Evolutionary conservation across 2,797 vertebrate genomes (phyloP).

Genomic region (Platyrinchus mystaceus): DNA sequence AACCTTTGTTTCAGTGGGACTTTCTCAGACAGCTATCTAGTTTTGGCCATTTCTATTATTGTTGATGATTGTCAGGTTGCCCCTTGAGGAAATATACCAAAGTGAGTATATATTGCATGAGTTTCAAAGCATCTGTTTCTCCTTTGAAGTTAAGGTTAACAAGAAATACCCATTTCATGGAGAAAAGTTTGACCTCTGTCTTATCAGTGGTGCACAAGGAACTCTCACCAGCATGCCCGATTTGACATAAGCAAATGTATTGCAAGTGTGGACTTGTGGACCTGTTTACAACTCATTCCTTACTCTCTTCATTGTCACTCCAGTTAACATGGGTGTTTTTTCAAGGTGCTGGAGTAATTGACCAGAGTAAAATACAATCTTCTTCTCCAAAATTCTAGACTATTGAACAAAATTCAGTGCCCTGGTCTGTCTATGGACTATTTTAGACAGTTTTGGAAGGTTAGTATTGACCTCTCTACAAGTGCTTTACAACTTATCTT

Average conservation of each 20-base stretch:
- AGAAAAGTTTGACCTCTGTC: neutral
- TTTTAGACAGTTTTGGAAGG: neutral
- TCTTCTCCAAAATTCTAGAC: neutral
- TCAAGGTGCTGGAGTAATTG: neutral
- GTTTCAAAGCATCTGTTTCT: neutral
- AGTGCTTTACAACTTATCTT: neutral
- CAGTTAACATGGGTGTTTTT: neutral
- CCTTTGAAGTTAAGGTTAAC: neutral
- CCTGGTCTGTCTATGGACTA: accelerated
- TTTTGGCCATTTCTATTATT: neutral
- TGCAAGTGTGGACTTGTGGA: neutral
- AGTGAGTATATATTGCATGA: neutral
- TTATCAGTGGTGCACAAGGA: neutral
- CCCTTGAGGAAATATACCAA: neutral
- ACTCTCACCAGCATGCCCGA: neutral
- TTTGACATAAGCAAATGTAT: neutral
- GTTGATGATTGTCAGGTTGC: neutral
- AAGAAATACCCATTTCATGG: neutral
- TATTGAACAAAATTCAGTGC: neutral
- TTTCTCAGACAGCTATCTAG: neutral
- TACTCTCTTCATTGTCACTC: neutral
- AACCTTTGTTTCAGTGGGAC: neutral
- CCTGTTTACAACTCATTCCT: neutral
- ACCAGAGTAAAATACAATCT: neutral
- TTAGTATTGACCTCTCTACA: neutral